Base-by-base conservation (phyloP, 2,888 invertebrate species). In the Liodrosophila aerea region DNA sequence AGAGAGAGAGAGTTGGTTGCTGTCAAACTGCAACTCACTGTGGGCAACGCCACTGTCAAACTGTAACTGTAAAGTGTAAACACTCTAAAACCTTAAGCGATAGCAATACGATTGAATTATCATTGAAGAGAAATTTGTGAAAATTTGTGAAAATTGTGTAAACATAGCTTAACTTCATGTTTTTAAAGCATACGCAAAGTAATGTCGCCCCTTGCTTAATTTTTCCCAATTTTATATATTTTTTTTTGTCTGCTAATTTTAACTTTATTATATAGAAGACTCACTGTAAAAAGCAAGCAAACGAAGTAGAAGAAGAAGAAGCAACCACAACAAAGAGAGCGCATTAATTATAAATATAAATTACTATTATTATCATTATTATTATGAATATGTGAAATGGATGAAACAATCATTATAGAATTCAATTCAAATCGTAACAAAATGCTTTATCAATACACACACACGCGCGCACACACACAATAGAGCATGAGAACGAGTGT, bases 181-280 rank as follows among this genome's bases (percentile, higher is more conserved):
- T 58, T 64, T 51, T 43, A 57, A 73, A 61, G 44, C 67, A 41
- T 52, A 30, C 44, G 34, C 8, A 27, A 7, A 45, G 45, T 56
- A 53, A 15, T 70, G 50, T 74, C 70, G 59, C 49, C 58, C 56
- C 40, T 68, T 74, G 70, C 74, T 74, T 46, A 69, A 39, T 64
- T 63, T 16, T 29, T 39, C 5, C 37, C 12, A 12, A 34, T 29
- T 30, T 40, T 34, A 43, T 36, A 36, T 29, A 13, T 9, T 30
- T 22, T 49, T 59, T 31, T 52, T 52, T 45, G 37, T 43, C n/a
- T 41, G 50, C 29, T 52, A 40, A 34, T 39, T 43, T 16, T 49
- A 7, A 39, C 44, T 50, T 74, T 56, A 64, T 15, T 64, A 70
- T 63, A 46, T 45, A 53, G 4, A 44, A 13, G 46, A 53, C 46